Evolutionary conservation across 2,888 invertebrate species (phyloP), one percentile per base, ranked within the genome.

Genomic region (Ornithoptera priamus): DNA sequence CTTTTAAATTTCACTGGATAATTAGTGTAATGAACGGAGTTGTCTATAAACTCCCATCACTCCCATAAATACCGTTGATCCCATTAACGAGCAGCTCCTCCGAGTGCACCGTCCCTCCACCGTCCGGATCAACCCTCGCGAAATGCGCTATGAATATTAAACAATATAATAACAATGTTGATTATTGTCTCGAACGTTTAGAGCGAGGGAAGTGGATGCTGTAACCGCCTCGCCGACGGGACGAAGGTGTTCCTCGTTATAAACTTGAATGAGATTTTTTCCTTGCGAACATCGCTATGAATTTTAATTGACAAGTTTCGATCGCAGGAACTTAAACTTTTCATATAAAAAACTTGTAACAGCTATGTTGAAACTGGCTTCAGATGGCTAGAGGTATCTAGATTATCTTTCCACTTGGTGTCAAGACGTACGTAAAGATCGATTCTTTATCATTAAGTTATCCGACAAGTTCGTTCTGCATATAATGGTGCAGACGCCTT

Each of bases 101-200:
- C 71, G 71, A 74, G 74, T 74, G 72, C 71, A 72, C 72, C 76
- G 77, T 75, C 79, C 77, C 75, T 78, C 78, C 74, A 77, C 75
- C 72, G 20, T 63, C 72, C 72, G 75, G 75, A 78, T 78, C 79
- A 74, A 71, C 77, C 78, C 73, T 71, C 74, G 65, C 67, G 70
- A 36, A 59, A 71, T 50, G 67, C 62, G 76, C 72, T 73, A 82
- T 83, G 84, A 85, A 85, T 84, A 83, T 81, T 83, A 83, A 85
- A 78, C 79, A 77, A 82, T 81, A 80, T 83, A 82, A 83, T 87
- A 87, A 86, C 85, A 82, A 80, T 78, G 79, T 80, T 84, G 86
- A 88, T 88, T 86, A 89, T 88, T 88, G 87, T 85, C 80, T 78
- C 77, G 80, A 82, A 79, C 83, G 82, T 84, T 86, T 85, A 86